phyloP scores from a whole-genome alignment of 1,140 invertebrate species.

The Drosophila chauvacae region DNA sequence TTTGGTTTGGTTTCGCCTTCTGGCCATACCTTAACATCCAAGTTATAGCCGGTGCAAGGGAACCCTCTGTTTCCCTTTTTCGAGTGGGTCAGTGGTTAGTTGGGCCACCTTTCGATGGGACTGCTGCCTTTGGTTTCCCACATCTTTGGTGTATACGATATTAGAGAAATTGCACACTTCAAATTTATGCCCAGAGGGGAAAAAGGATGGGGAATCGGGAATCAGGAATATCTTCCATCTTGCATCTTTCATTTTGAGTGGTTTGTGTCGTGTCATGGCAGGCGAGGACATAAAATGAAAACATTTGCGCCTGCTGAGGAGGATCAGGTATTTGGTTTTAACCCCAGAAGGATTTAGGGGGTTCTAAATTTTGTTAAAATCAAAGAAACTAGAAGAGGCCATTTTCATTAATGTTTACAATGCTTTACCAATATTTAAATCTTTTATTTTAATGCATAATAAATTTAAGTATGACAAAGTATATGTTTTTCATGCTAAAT shows the following conservation, averaged over 20 bases:
- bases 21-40: slow-evolving; percentile 11
- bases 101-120: slow-evolving; percentile 17
- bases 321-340: slow-evolving; percentile 13
- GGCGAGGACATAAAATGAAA: slow-evolving; percentile 47
- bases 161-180: slow-evolving; percentile 57
- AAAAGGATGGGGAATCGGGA: too few relatives aligned
- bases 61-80: slow-evolving; percentile 22
- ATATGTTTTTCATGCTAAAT: background rate
- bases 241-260: slow-evolving; percentile 38
- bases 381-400: background rate
- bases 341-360: background rate
- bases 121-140: background rate
- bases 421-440: background rate
- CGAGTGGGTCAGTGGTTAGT: slow-evolving; percentile 50
- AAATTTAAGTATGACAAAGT: too few relatives aligned
- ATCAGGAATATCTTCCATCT: slow-evolving; percentile 9
- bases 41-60: background rate
- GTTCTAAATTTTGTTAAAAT: background rate
- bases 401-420: background rate
- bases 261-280: slow-evolving; percentile 40
- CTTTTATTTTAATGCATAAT: too few relatives aligned
- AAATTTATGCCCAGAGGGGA: slow-evolving; percentile 38
- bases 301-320: slow-evolving; percentile 26
- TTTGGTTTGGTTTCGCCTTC: slow-evolving; percentile 21
- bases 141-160: slow-evolving; percentile 13